Percentiles rank a stretch among this genome's conserved stretches.
These are phyloP conservation scores for Procavia capensis DNA, from an alignment of 2,113 vertebrate species.

Conservation along the genomic window DNA sequence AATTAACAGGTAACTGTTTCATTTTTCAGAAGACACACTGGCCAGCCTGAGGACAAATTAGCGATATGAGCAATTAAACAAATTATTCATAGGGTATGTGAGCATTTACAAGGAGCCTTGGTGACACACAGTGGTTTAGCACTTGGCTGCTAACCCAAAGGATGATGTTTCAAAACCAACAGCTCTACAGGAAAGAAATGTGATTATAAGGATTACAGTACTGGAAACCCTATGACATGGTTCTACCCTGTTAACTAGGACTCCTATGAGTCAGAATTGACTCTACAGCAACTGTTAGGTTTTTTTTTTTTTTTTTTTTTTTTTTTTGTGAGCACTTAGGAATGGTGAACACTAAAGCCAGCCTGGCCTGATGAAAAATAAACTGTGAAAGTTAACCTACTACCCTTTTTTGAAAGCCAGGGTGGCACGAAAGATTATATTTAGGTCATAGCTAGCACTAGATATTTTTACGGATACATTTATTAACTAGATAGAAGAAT, in stretches of 20 bases:
- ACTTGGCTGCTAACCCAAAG: not conserved
- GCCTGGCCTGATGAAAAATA: not conserved
- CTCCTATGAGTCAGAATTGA: not conserved
- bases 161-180: not conserved
- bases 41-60: too few relatives aligned
- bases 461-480: conserved; percentile 9
- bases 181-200: not conserved
- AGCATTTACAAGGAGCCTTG: not conserved
- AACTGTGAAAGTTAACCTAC: not conserved
- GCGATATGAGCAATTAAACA: not conserved
- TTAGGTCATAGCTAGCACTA: not conserved
- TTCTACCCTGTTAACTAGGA: not conserved
- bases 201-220: not conserved
- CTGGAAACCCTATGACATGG: not conserved
- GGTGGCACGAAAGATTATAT: not conserved
- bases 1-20: not conserved
- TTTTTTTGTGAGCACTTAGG: not conserved
- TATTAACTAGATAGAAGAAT: conserved; percentile 8
- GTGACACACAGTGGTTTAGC: not conserved
- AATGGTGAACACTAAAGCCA: not conserved
- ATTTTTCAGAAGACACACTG: not conserved
- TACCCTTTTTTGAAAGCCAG: not conserved
- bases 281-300: not conserved
- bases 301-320: not conserved
- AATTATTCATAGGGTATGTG: not conserved